Conservation (phyloP, 2,888 invertebrate genomes). For the Netelia virgata region DNA sequence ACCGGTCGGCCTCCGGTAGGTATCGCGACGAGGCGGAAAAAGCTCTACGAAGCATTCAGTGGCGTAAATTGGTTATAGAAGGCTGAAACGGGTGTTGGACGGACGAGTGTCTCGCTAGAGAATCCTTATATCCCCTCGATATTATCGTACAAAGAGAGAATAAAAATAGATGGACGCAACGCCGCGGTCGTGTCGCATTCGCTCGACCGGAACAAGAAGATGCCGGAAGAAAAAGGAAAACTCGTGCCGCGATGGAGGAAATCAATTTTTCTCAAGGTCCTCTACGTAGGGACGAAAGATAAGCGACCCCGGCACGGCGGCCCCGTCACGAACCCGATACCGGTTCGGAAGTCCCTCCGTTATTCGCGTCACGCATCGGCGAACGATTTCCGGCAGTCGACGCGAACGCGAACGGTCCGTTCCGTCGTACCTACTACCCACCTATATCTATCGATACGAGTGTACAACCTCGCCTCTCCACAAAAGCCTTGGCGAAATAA, state of each 20-base stretch:
- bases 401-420: not conserved
- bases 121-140: not conserved
- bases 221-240: not conserved
- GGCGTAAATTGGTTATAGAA: conserved; percentile 10
- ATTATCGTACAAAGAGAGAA: not conserved
- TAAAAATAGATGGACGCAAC: not conserved
- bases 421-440: too few relatives aligned
- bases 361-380: conserved; percentile 53
- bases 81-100: not conserved
- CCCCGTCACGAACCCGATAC: not conserved
- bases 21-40: not conserved
- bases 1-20: not conserved
- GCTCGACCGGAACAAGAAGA: not conserved
- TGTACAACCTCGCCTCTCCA: conserved; percentile 22
- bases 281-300: not conserved
- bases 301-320: not conserved
- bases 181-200: not conserved
- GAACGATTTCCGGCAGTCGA: conserved; percentile 38
- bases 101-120: not conserved
- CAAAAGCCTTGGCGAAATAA: conserved; percentile 44
- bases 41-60: not conserved
- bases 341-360: not conserved
- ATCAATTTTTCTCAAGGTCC: conserved; percentile 6
- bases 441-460: not conserved
- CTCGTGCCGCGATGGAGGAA: not conserved